Base-by-base conservation (phyloP, 2,888 invertebrate genomes). In the Lottia gigantea region DNA sequence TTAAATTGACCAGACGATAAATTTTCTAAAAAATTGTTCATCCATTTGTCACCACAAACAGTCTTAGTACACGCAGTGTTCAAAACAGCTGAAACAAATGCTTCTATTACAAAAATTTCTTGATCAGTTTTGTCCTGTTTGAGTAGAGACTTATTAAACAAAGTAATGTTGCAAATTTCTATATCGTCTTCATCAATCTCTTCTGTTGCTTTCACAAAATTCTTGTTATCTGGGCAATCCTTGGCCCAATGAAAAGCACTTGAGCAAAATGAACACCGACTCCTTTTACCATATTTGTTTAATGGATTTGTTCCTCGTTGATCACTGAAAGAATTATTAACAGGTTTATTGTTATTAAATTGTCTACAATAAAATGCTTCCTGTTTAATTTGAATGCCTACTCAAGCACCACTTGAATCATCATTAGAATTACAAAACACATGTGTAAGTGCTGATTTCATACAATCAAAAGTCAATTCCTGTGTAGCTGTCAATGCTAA, bases 241-340 rank as follows among this genome's bases (percentile, higher is more conserved):
- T 55, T 55, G 0, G 49, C 49, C 49, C 49, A 55, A 11, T 55
- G 49, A 16, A 55, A 55, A n/a, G n/a, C 7, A n/a, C 49, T 55
- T n/a, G n/a, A 19, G n/a, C 49, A 55, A 19, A 55, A 55, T 11
- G 49, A 19, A 12, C 16, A 16, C 11, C 49, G n/a, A 55, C 49
- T 55, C 19, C 49, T 55, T 19, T 55, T 55, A n/a, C 49, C 49
- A 55, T 55, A 55, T 55, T 55, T 55, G 1, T 55, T 55, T 19
- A 16, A 8, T 11, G 49, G 49, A 55, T 55, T 55, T 19, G 49
- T 55, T 19, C 49, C 49, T n/a, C 40, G 40, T 40, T 40, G 40
- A 1, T 40, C 40, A 40, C 40, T 31, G 19, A 23, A 40, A 40
- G 40, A 61, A 62, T 68, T 64, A 47, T 63, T 63, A 55, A 19